Base-by-base conservation (phyloP, 2,888 invertebrate genomes). In the Hermaeophaga mercurialis region DNA sequence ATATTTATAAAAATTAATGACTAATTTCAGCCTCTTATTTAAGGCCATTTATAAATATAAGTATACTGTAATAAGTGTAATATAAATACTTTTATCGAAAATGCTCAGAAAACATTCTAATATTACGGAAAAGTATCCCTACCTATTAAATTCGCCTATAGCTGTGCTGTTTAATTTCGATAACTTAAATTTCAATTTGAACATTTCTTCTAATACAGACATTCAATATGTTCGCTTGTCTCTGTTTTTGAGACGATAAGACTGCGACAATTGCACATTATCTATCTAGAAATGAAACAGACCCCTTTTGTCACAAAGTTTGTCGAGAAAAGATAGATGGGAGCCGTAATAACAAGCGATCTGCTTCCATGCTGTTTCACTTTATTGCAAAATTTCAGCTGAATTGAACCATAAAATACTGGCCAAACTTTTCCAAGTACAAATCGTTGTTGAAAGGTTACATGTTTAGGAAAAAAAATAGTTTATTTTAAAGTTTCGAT, bases 341-440 rank as follows among this genome's bases (percentile, higher is more conserved):
- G 17, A 9, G 4, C 9, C 15, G 33, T 33, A 33, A 33, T 33
- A 33, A 33, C 14, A 33, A n/a, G 28, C 28, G 31, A 31, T 31
- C 36, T 36, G 36, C 31, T 31, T 31, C 31, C 31, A 31, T 31
- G 12, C 31, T 45, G 17, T 33, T 46, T 33, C 15, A 22, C 33
- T 33, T 33, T 47, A 18, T 33, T 19, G 47, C 47, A 22, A 47
- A 33, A 33, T 33, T 47, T n/a, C 31, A 22, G 22, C 22, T 4
- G 14, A 46, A 36, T 36, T 9, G 36, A 36, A 14, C 36, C 36
- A 17, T 36, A 36, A 36, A 36, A 36, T 36, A 36, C 15, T 17
- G 9, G 9, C 8, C 2, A 36, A 36, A 36, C 7, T 36, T 15
- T 36, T 17, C 12, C 4, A 22, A 22, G n/a, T n/a, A n/a, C n/a